A percentile compares a stretch with the other conserved stretches of the same genome.
Evolutionary conservation across 1,140 invertebrate genomes (phyloP).

Genomic region (Cataglyphis hispanica): DNA sequence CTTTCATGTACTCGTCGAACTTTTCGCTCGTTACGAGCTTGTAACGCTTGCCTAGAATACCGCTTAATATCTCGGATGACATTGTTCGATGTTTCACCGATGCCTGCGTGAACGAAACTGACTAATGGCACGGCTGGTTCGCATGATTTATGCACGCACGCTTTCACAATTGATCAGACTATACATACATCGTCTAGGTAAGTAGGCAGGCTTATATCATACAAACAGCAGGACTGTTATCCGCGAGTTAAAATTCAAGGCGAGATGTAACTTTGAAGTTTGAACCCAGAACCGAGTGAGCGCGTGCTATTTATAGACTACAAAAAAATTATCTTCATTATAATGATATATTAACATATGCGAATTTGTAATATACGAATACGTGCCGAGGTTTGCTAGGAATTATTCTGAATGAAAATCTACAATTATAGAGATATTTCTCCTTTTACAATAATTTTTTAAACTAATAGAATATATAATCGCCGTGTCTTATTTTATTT

Average conservation of each 20-base stretch:
- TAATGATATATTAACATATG: neutral
- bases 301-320: slow-evolving; percentile 26
- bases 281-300: slow-evolving; percentile 48
- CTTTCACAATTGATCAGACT: slow-evolving; percentile 41
- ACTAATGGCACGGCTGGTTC: neutral
- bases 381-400: no score
- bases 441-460: no score
- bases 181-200: neutral
- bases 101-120: slow-evolving; percentile 59
- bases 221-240: no score
- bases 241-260: neutral
- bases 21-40: slow-evolving; percentile 92
- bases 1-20: slow-evolving; percentile 96
- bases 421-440: no score
- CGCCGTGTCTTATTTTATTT: neutral
- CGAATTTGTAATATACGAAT: no score
- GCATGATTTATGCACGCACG: slow-evolving; percentile 52
- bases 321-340: slow-evolving; percentile 1
- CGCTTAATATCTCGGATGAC: slow-evolving; percentile 70
- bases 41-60: slow-evolving; percentile 90
- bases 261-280: slow-evolving; percentile 71
- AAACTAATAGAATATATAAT: no score
- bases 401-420: no score
- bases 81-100: slow-evolving; percentile 11
- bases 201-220: slow-evolving; percentile 20